Evolutionary conservation across 1,140 invertebrate genomes (phyloP).

Genomic region (Delia radicum): DNA sequence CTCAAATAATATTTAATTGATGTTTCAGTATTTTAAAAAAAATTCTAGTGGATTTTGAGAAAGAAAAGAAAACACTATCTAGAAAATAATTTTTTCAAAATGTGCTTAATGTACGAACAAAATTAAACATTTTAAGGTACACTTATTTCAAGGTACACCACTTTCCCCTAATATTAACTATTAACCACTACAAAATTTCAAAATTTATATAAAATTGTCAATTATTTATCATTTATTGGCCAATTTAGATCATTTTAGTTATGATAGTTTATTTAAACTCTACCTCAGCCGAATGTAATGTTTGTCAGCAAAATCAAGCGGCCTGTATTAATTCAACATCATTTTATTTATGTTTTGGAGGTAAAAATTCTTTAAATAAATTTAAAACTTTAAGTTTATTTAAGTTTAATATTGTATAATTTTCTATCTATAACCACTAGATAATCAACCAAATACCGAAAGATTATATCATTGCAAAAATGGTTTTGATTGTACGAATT

Average conservation of each 20-base stretch:
- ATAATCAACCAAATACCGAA: conserved; percentile 29
- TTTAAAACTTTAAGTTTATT: neutral
- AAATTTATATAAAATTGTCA: neutral
- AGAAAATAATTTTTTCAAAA: no score
- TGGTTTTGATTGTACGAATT: conserved; percentile 44
- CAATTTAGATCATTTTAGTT: neutral
- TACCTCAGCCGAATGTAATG: conserved; percentile 36
- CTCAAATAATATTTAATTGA: no score
- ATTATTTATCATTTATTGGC: neutral
- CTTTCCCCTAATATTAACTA: no score
- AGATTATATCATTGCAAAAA: conserved; percentile 41
- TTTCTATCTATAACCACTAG: neutral
- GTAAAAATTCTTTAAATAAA: conserved; percentile 28
- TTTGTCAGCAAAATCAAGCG: conserved; percentile 44
- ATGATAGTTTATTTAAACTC: neutral
- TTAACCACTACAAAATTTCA: no score
- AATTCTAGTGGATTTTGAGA: no score
- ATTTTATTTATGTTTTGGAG: conserved; percentile 49
- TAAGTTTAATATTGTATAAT: no score
- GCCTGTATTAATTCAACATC: conserved; percentile 51
- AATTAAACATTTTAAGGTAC: no score
- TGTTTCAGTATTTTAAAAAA: no score
- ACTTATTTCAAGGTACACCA: no score
- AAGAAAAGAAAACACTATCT: no score
- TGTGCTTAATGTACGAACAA: no score